Percentiles rank a stretch among this genome's conserved stretches.
These are phyloP conservation scores for Lonchura striata DNA, from an alignment of 2,113 vertebrate species.

Conservation along the genomic window DNA sequence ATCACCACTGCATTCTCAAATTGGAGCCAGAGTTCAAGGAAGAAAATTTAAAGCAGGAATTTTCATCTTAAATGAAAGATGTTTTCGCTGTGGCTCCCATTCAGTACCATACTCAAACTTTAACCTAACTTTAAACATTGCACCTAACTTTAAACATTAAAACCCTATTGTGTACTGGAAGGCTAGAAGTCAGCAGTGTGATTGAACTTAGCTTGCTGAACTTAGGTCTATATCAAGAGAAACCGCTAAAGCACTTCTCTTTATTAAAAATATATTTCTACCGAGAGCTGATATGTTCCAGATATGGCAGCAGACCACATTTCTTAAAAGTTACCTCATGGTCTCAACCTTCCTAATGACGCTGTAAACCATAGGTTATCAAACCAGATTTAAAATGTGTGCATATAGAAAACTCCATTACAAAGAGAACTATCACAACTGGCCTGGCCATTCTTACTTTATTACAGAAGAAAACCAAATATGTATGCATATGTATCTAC, in stretches of 20 bases:
- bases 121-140: not conserved
- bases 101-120: not conserved
- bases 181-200: not conserved
- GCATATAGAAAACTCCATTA: not conserved
- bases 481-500: not conserved
- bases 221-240: not conserved
- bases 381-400: not conserved
- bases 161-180: not conserved
- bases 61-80: slow-evolving; percentile 14
- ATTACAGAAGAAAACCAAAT: not conserved
- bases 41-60: slow-evolving; percentile 24
- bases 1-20: not conserved
- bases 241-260: not conserved
- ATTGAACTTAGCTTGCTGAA: slow-evolving; percentile 13
- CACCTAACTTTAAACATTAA: not conserved
- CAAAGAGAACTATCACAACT: not conserved
- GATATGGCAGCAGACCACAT: not conserved
- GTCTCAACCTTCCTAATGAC: not conserved
- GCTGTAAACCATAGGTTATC: not conserved
- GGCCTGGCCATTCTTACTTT: not conserved
- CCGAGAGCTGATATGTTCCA: not conserved
- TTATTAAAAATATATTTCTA: slow-evolving; percentile 40
- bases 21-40: slow-evolving; percentile 37
- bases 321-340: not conserved
- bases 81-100: not conserved